A percentile compares a stretch with the other conserved stretches of the same genome.
These are phyloP conservation scores for Araneus ventricosus DNA, from an alignment of 1,140 invertebrate species.

Conservation along the genomic window DNA sequence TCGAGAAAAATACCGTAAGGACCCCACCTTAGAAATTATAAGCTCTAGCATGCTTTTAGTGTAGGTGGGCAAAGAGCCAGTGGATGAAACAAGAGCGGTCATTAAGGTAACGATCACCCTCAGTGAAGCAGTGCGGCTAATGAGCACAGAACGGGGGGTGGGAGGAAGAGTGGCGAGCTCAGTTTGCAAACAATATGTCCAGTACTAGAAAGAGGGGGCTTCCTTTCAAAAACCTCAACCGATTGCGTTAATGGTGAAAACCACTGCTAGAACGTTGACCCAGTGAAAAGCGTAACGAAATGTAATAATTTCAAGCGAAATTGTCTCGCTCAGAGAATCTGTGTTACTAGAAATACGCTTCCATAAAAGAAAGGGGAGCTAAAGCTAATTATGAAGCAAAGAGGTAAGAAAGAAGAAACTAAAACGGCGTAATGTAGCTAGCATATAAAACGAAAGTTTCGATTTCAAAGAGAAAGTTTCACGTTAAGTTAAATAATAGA, in stretches of 20 bases:
- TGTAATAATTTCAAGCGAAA: conserved; percentile 33
- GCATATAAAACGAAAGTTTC: no score
- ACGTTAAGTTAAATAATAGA: no score
- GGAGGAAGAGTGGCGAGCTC: not conserved
- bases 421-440: not conserved
- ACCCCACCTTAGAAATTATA: conserved; percentile 43
- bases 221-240: conserved; percentile 57
- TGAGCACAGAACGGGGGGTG: conserved; percentile 1
- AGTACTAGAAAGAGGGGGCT: not conserved
- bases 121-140: conserved; percentile 68
- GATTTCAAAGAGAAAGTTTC: no score
- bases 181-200: conserved; percentile 66
- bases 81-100: conserved; percentile 61
- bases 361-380: not conserved
- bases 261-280: conserved; percentile 60
- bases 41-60: conserved; percentile 23
- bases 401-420: not conserved
- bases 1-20: conserved; percentile 34
- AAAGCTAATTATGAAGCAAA: not conserved
- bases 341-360: not conserved
- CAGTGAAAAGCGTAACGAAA: conserved; percentile 49
- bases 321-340: not conserved
- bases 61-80: conserved; percentile 56
- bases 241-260: conserved; percentile 63
- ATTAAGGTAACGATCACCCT: conserved; percentile 68